phyloP scores from a whole-genome alignment of 2,888 invertebrate species.

The Caenorhabditis doughertyi region DNA sequence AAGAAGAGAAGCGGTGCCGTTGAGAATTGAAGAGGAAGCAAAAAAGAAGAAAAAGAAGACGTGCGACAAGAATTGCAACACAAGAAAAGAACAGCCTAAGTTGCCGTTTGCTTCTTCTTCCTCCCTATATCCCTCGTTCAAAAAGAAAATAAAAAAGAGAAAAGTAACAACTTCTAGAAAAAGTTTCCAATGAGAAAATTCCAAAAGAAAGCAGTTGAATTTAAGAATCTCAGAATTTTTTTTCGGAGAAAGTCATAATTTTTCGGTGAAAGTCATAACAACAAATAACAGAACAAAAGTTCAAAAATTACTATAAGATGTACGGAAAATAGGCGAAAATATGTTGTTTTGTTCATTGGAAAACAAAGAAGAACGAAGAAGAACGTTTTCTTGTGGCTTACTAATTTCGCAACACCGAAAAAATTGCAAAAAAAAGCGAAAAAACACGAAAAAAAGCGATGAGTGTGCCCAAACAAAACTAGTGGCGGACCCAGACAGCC shows the following conservation, averaged over 20 bases:
- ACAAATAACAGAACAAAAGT: too few relatives aligned
- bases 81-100: conserved; percentile 19
- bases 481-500: conserved; percentile 19
- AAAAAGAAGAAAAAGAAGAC: conserved; percentile 24
- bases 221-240: too few relatives aligned
- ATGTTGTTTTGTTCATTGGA: neutral
- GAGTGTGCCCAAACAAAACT: conserved; percentile 28
- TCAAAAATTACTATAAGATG: too few relatives aligned
- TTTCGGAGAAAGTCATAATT: too few relatives aligned
- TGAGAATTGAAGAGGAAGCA: conserved; percentile 1
- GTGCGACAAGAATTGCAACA: conserved; percentile 34
- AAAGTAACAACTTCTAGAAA: neutral
- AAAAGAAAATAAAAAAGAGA: neutral
- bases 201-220: too few relatives aligned
- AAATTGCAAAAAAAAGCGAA: neutral
- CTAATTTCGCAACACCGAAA: conserved; percentile 42
- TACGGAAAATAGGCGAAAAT: too few relatives aligned
- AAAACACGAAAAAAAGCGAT: neutral
- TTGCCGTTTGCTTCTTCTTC: neutral
- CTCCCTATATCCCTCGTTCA: neutral
- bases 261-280: too few relatives aligned
- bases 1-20: conserved; percentile 18
- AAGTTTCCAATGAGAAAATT: too few relatives aligned
- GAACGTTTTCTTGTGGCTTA: neutral
- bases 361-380: neutral